phyloP scores from a whole-genome alignment of 2,797 vertebrate species.

The Erpetoichthys calabaricus region DNA sequence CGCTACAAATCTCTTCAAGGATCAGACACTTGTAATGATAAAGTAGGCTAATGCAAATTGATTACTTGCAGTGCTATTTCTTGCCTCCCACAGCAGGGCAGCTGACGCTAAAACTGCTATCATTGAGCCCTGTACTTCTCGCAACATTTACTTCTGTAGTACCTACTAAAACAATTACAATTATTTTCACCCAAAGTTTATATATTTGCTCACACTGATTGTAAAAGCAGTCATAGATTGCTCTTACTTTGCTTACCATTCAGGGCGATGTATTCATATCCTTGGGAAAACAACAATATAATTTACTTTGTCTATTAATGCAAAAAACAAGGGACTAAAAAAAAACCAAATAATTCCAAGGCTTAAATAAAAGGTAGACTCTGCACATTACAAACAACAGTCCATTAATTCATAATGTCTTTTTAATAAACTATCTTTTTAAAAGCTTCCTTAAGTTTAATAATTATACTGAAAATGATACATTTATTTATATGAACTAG shows the following conservation, averaged over 20 bases:
- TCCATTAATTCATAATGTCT: slow-evolving; percentile 18
- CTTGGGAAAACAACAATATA: too few relatives aligned
- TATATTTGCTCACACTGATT: slow-evolving; percentile 21
- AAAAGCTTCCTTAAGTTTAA: too few relatives aligned
- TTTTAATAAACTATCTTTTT: slow-evolving; percentile 13
- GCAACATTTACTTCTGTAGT: slow-evolving; percentile 38
- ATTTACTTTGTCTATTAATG: neutral
- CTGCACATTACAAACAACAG: slow-evolving; percentile 12
- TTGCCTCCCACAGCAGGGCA: slow-evolving; percentile 37
- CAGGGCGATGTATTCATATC: too few relatives aligned
- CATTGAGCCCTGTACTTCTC: slow-evolving; percentile 37
- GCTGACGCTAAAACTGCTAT: slow-evolving; percentile 39
- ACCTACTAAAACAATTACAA: slow-evolving; percentile 25
- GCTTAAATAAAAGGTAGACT: slow-evolving; percentile 18
- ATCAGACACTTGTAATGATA: slow-evolving; percentile 24
- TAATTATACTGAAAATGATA: too few relatives aligned
- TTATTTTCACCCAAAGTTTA: slow-evolving; percentile 36
- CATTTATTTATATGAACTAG: too few relatives aligned
- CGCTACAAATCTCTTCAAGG: slow-evolving; percentile 30
- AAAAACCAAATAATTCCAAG: slow-evolving; percentile 21
- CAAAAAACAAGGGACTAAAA: slow-evolving; percentile 14
- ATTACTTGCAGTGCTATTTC: slow-evolving; percentile 32
- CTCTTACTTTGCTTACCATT: too few relatives aligned
- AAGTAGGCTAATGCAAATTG: slow-evolving; percentile 39
- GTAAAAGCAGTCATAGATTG: too few relatives aligned